Percentiles rank a stretch among this genome's conserved stretches.
These are phyloP conservation scores for Eptesicus fuscus DNA, from an alignment of 2,113 vertebrate species.

Conservation along the genomic window DNA sequence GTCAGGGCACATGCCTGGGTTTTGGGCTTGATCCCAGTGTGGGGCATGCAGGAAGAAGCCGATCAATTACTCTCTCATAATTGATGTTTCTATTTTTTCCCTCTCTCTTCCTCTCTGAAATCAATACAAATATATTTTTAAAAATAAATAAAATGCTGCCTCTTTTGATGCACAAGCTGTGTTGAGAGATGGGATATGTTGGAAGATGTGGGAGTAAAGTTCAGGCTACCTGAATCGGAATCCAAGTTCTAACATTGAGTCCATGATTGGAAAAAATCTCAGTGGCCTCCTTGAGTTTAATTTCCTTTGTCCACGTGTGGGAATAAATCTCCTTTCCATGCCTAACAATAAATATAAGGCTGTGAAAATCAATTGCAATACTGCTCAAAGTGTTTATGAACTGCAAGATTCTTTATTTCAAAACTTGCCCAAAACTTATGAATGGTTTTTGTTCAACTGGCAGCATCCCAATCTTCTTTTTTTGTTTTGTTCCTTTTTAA, in stretches of 20 bases:
- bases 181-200: background rate
- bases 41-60: no score
- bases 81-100: no score
- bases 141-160: background rate
- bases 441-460: background rate
- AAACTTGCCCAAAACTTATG: background rate
- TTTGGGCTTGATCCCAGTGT: no score
- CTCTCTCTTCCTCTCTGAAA: no score
- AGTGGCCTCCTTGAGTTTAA: background rate
- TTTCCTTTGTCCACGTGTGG: background rate
- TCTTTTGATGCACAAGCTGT: background rate
- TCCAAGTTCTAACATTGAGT: background rate
- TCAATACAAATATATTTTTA: no score
- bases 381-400: background rate
- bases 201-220: background rate
- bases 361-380: slow-evolving; percentile 31
- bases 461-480: background rate
- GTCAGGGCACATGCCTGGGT: no score
- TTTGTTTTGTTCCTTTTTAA: no score
- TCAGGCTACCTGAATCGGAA: background rate
- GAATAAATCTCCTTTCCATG: background rate
- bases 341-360: background rate
- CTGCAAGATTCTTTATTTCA: slow-evolving; percentile 19
- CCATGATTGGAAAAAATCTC: background rate
- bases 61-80: no score